phyloP scores from a whole-genome alignment of 2,888 invertebrate species.

The Mythimna loreyi region DNA sequence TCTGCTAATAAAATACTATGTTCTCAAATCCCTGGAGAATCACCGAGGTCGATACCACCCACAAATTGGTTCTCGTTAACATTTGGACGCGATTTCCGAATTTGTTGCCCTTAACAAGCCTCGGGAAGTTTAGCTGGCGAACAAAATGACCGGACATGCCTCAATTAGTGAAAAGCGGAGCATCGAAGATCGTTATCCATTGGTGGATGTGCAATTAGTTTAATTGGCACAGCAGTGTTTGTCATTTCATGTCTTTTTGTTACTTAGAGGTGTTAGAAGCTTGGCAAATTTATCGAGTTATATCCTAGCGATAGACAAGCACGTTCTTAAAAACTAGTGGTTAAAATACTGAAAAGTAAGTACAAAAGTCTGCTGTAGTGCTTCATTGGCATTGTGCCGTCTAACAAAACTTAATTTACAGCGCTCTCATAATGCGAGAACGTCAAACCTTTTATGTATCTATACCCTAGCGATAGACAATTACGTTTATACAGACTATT shows the following conservation, averaged over 20 bases:
- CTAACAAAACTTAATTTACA: no score
- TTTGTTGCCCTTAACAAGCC: constrained; percentile 82
- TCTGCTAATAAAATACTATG: constrained; percentile 78
- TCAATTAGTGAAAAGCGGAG: constrained; percentile 81
- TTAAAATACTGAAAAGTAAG: no score
- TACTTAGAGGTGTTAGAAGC: constrained; percentile 6
- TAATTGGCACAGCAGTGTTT: constrained; percentile 55
- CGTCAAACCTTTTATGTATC: no score
- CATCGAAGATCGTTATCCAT: constrained; percentile 68
- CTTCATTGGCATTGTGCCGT: no score
- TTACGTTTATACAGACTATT: no score
- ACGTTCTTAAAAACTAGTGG: no score
- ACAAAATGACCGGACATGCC: constrained; percentile 86
- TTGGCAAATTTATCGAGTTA: no score
- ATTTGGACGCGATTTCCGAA: constrained; percentile 87
- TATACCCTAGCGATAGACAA: no score
- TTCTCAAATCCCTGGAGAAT: constrained; percentile 72
- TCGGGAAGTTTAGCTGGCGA: constrained; percentile 80
- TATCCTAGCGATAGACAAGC: no score
- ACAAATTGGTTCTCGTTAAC: constrained; percentile 88
- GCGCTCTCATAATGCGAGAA: no score
- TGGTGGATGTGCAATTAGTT: constrained; percentile 67
- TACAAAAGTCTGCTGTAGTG: no score
- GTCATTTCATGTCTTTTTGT: constrained; percentile 29
- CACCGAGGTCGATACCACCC: constrained; percentile 74